These are phyloP conservation scores for Aphidius colemani DNA, from an alignment of 2,888 invertebrate genomes.

Conservation along the genomic window DNA sequence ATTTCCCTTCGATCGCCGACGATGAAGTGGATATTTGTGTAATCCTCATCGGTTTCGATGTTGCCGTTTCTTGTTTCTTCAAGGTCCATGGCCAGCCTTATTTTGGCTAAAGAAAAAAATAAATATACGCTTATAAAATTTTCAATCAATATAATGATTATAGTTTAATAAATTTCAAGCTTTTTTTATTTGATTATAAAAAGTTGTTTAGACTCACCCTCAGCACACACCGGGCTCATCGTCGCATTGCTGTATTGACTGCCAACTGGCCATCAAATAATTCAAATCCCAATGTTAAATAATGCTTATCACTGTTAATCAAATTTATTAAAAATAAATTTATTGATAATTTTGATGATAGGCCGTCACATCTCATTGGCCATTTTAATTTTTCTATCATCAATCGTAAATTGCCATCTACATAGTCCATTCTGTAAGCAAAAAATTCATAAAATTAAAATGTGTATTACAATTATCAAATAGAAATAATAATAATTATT, in stretches of 20 bases:
- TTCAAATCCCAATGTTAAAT: conserved; percentile 37
- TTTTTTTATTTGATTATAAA: too few species aligned
- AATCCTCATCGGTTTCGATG: conserved; percentile 49
- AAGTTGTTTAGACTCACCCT: conserved; percentile 32
- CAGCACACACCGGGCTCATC: conserved; percentile 56
- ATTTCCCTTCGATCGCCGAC: conserved; percentile 53
- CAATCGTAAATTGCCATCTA: conserved; percentile 28
- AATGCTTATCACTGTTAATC: conserved; percentile 31
- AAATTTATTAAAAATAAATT: neutral
- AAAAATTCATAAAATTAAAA: conserved; percentile 1
- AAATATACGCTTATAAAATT: too few species aligned
- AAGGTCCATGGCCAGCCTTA: conserved; percentile 54
- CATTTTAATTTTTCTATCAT: conserved; percentile 11
- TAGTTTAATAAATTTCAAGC: too few species aligned
- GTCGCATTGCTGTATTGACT: conserved; percentile 56
- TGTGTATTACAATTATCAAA: too few species aligned
- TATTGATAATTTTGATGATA: conserved; percentile 4
- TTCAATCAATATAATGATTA: too few species aligned
- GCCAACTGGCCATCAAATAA: conserved; percentile 40
- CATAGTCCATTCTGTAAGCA: conserved; percentile 50
- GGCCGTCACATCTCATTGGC: conserved; percentile 3
- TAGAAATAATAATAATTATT: too few species aligned
- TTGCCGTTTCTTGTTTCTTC: conserved; percentile 53
- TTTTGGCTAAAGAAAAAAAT: conserved; percentile 21
- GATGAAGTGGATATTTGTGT: conserved; percentile 51